phyloP scores from a whole-genome alignment of 2,113 vertebrate genomes.

The Rostratula benghalensis region DNA sequence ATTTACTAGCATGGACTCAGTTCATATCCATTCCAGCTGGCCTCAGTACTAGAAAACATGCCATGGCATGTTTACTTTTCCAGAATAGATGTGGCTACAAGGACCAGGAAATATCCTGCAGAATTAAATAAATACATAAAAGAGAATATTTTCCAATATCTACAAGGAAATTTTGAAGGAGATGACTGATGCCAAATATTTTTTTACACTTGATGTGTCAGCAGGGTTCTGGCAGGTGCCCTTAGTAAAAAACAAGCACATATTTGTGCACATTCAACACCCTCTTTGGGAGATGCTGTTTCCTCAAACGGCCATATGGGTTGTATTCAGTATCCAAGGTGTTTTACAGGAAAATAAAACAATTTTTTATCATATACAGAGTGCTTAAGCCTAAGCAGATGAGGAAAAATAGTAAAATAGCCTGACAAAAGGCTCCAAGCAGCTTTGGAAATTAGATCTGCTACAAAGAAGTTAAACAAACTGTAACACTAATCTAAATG shows the following conservation, averaged over 20 bases:
- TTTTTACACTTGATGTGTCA: constrained; percentile 58
- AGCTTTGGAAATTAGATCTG: constrained; percentile 23
- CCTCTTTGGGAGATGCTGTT: constrained; percentile 64
- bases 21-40: neutral
- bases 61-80: neutral
- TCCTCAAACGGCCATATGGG: constrained; percentile 59
- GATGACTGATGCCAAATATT: constrained; percentile 41
- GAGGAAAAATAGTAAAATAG: constrained; percentile 21
- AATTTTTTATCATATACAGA: constrained; percentile 46
- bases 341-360: constrained; percentile 60
- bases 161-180: constrained; percentile 51
- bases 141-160: constrained; percentile 51
- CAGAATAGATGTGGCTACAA: neutral
- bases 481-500: neutral
- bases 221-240: constrained; percentile 62
- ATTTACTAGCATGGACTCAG: neutral
- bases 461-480: constrained; percentile 5
- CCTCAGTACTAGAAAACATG: neutral
- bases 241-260: constrained; percentile 54
- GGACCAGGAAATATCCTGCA: constrained; percentile 15
- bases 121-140: constrained; percentile 48
- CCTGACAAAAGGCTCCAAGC: constrained; percentile 27
- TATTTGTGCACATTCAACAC: constrained; percentile 65
- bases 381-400: constrained; percentile 53
- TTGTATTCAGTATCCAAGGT: constrained; percentile 59